These are phyloP conservation scores for Acipenser oxyrinchus DNA, from an alignment of 2,797 vertebrate species.

Conservation along the genomic window DNA sequence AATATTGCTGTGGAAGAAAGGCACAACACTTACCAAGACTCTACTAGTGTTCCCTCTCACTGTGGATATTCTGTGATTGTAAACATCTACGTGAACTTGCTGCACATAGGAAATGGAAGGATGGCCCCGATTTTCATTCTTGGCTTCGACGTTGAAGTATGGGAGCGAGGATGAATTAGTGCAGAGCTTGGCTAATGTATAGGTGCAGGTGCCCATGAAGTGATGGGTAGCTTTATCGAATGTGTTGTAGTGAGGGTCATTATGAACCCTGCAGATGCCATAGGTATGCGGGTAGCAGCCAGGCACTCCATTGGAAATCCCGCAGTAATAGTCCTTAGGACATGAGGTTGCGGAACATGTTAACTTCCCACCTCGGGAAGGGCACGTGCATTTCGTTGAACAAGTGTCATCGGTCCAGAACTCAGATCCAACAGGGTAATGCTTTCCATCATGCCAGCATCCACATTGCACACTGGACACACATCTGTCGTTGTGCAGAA, in stretches of 20 bases:
- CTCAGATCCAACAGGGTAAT: slow-evolving; percentile 54
- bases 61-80: slow-evolving; percentile 46
- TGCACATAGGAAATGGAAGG: slow-evolving; percentile 45
- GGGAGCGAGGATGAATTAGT: slow-evolving; percentile 38
- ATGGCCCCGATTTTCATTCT: slow-evolving; percentile 49
- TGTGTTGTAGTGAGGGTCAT: slow-evolving; percentile 61
- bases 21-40: slow-evolving; percentile 60
- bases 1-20: background rate
- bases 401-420: slow-evolving; percentile 63
- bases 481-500: slow-evolving; percentile 33
- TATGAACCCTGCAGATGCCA: slow-evolving; percentile 59
- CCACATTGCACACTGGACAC: slow-evolving; percentile 38
- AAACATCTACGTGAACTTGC: slow-evolving; percentile 48
- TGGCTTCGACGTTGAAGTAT: slow-evolving; percentile 62
- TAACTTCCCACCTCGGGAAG: slow-evolving; percentile 41
- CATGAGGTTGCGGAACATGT: slow-evolving; percentile 49
- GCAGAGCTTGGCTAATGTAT: slow-evolving; percentile 63
- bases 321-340: slow-evolving; percentile 46
- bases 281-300: slow-evolving; percentile 29
- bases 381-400: slow-evolving; percentile 55
- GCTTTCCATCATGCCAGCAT: slow-evolving; percentile 49
- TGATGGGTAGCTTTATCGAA: slow-evolving; percentile 63
- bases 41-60: slow-evolving; percentile 42
- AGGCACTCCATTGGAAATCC: slow-evolving; percentile 28
- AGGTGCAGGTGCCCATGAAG: slow-evolving; percentile 66